A percentile compares a stretch with the other conserved stretches of the same genome.
phyloP scores from a whole-genome alignment of 2,113 vertebrate genomes.

The Gracilinanus agilis region DNA sequence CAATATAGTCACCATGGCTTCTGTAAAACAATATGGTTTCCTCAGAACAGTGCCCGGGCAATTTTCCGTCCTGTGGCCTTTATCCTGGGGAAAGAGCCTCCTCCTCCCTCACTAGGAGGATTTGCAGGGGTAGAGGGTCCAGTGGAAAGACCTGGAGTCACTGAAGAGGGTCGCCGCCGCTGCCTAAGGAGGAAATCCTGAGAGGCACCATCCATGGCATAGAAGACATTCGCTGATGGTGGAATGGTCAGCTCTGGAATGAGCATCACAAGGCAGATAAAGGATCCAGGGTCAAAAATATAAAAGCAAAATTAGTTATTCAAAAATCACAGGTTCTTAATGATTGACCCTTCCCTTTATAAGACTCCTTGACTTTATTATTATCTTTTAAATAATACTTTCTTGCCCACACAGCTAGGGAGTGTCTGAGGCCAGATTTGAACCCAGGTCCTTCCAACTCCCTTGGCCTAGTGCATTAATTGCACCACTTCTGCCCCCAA shows the following conservation, averaged over 20 bases:
- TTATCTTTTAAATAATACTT: too few species aligned
- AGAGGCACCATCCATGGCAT: constrained; percentile 92
- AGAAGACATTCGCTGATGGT: constrained; percentile 92
- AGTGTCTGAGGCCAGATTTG: too few species aligned
- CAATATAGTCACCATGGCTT: constrained; percentile 12
- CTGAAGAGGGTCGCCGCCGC: constrained; percentile 70
- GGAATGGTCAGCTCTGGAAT: constrained; percentile 90
- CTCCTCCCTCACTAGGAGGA: constrained; percentile 80
- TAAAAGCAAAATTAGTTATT: neutral
- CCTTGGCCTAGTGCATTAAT: neutral
- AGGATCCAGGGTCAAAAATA: neutral
- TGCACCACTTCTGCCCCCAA: neutral
- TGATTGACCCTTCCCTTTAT: neutral
- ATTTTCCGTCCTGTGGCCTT: constrained; percentile 92
- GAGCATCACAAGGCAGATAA: neutral
- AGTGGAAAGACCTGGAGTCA: constrained; percentile 47
- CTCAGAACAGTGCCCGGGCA: constrained; percentile 84
- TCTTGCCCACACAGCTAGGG: neutral
- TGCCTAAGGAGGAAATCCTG: constrained; percentile 90
- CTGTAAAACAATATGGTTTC: neutral
- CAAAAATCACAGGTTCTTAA: neutral
- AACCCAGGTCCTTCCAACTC: too few species aligned
- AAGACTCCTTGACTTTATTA: neutral
- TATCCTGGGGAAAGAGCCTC: constrained; percentile 92
- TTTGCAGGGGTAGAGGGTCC: constrained; percentile 75